A percentile compares a stretch with the other conserved stretches of the same genome.
These are phyloP conservation scores for Nemopilema nomurai DNA, from an alignment of 30 jellyfish, hydroid and myxozoan species.

Conservation along the genomic window DNA sequence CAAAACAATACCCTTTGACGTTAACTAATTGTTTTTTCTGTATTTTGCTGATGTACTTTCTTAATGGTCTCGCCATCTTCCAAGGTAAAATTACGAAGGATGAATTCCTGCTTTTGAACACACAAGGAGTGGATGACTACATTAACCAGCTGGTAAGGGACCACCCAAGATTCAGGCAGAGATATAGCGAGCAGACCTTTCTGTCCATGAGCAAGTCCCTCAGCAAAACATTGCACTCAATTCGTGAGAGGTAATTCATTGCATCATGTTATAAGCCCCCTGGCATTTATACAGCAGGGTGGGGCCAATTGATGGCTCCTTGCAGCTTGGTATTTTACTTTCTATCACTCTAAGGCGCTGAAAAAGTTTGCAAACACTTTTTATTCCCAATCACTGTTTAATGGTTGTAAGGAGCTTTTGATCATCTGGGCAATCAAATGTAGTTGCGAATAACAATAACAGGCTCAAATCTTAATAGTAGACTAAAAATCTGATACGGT, in stretches of 20 bases:
- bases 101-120: slow-evolving; percentile 61
- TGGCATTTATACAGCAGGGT: no score
- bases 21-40: neutral
- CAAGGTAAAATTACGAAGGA: slow-evolving; percentile 79
- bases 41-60: neutral
- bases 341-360: no score
- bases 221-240: slow-evolving; percentile 7
- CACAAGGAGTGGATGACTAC: slow-evolving; percentile 87
- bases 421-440: no score
- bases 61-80: neutral
- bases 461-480: no score
- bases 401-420: no score
- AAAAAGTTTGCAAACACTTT: no score
- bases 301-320: no score
- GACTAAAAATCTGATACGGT: no score
- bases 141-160: slow-evolving; percentile 65
- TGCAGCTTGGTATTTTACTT: no score
- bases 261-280: neutral
- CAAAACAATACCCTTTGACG: no score
- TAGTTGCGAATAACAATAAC: no score
- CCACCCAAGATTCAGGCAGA: slow-evolving; percentile 88
- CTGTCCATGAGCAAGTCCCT: slow-evolving; percentile 73
- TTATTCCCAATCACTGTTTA: no score
- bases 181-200: slow-evolving; percentile 83
- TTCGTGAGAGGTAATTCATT: slow-evolving; percentile 66